These are phyloP conservation scores for Osmerus eperlanus DNA, from an alignment of 2,113 vertebrate genomes.

Conservation along the genomic window DNA sequence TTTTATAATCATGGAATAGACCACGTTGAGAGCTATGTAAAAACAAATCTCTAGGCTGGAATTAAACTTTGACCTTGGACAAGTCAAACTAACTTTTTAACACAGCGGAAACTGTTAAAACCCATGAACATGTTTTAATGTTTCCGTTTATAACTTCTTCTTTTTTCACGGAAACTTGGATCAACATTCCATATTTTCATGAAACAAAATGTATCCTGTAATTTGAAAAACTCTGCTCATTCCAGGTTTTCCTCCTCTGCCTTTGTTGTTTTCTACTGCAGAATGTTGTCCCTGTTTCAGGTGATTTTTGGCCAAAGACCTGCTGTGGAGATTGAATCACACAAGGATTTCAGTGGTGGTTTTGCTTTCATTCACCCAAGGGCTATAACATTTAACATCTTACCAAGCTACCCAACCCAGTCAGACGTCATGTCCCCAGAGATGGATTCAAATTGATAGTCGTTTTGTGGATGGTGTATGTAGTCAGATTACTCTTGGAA, in stretches of 20 bases:
- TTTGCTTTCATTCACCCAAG: constrained; percentile 3
- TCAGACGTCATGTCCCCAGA: not conserved
- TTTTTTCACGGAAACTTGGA: constrained; percentile 10
- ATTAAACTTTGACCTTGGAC: constrained; percentile 7
- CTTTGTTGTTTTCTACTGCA: not conserved
- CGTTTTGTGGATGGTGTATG: no score
- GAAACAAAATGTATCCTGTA: not conserved
- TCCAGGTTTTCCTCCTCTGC: constrained; percentile 4
- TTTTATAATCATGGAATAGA: not conserved
- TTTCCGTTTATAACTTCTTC: constrained; percentile 7
- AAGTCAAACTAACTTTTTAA: not conserved
- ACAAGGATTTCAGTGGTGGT: not conserved
- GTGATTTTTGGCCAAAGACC: not conserved
- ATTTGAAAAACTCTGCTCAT: not conserved
- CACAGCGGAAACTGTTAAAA: not conserved
- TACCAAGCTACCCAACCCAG: not conserved
- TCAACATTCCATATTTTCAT: constrained; percentile 6
- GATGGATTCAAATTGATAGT: not conserved
- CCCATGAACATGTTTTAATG: not conserved
- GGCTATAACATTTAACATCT: constrained; percentile 2
- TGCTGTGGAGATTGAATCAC: not conserved
- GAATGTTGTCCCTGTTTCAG: not conserved
- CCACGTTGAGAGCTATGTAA: not conserved
- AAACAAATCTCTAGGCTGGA: not conserved
- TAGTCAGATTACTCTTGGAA: no score